phyloP scores from a whole-genome alignment of 2,113 vertebrate genomes.

The Charina bottae region DNA sequence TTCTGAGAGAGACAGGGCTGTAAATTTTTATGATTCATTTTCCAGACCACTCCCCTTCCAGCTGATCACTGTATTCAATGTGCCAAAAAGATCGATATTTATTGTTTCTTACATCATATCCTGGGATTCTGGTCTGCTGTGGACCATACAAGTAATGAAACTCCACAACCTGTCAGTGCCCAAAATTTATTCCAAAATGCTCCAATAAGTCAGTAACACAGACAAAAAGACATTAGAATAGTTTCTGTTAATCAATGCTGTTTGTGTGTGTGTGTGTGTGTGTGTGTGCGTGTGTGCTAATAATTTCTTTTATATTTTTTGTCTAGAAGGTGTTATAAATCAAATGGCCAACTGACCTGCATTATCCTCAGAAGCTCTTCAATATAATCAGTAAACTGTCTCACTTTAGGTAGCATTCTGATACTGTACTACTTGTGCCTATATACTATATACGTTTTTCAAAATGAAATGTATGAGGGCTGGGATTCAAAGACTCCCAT shows the following conservation, averaged over 20 bases:
- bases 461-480: background rate
- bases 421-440: slow-evolving; percentile 1
- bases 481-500: background rate
- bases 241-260: slow-evolving; percentile 32
- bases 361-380: slow-evolving; percentile 16
- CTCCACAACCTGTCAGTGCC: slow-evolving; percentile 20
- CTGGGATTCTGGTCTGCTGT: slow-evolving; percentile 32
- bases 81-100: slow-evolving; percentile 57
- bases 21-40: slow-evolving; percentile 59
- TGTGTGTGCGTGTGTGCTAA: background rate
- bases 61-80: slow-evolving; percentile 65
- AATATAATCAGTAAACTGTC: background rate
- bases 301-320: background rate
- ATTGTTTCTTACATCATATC: slow-evolving; percentile 19
- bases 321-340: background rate
- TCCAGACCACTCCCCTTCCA: slow-evolving; percentile 50
- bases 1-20: slow-evolving; percentile 55
- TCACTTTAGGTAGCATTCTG: background rate
- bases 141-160: slow-evolving; percentile 30
- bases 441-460: background rate
- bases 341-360: background rate
- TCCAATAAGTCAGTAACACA: slow-evolving; percentile 28
- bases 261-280: background rate
- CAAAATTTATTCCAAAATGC: slow-evolving; percentile 42
- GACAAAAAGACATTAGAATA: slow-evolving; percentile 41